phyloP scores from a whole-genome alignment of 2,113 vertebrate genomes.

The Phalacrocorax brasilianus region DNA sequence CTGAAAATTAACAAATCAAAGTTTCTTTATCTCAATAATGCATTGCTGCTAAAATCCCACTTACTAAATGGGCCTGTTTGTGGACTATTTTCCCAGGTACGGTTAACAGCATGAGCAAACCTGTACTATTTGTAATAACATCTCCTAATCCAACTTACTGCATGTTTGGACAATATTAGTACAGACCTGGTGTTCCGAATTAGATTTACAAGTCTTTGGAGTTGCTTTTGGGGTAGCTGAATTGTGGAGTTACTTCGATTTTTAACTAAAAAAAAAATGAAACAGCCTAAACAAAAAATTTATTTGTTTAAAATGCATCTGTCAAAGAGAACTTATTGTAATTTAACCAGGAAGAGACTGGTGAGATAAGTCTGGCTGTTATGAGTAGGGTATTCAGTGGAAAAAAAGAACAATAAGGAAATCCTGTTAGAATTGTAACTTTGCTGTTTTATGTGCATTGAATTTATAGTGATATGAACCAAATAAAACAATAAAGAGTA shows the following conservation, averaged over 20 bases:
- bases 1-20: background rate
- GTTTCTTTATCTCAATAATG: background rate
- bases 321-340: background rate
- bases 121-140: background rate
- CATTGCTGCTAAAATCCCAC: background rate
- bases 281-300: background rate
- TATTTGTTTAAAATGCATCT: background rate
- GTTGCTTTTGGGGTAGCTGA: background rate
- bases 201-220: background rate
- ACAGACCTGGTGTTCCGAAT: background rate
- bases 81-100: background rate
- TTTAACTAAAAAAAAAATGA: background rate
- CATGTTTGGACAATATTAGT: background rate
- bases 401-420: background rate
- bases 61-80: background rate
- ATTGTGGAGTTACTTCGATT: background rate
- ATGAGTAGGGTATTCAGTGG: background rate
- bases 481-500: background rate
- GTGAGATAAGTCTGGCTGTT: background rate
- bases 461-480: background rate
- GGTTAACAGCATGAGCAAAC: background rate
- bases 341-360: background rate
- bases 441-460: fast-evolving
- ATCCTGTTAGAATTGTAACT: background rate
- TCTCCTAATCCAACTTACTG: background rate